A percentile compares a stretch with the other conserved stretches of the same genome.
These are phyloP conservation scores for Otus scops DNA, from an alignment of 2,797 vertebrate species.

Conservation along the genomic window DNA sequence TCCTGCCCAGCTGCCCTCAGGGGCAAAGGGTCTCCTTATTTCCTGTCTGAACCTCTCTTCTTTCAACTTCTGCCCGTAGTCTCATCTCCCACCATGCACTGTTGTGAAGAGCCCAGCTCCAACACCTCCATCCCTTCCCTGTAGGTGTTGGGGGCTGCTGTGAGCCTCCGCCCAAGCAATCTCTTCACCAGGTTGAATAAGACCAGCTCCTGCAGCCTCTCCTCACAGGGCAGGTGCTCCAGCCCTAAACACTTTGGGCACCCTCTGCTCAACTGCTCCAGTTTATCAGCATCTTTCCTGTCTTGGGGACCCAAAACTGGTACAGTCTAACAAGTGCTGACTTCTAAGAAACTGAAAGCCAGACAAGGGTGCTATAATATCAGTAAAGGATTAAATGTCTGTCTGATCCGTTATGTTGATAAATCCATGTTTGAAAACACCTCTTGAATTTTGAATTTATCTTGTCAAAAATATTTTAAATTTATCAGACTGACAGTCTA, in stretches of 20 bases:
- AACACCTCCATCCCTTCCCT: not conserved
- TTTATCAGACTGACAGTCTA: not conserved
- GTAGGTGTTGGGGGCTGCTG: not conserved
- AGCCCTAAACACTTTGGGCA: not conserved
- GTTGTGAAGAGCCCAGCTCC: not conserved
- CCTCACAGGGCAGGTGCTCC: not conserved
- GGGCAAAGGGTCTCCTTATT: not conserved
- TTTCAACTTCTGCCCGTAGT: not conserved
- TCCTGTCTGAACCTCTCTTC: not conserved
- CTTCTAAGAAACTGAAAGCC: not conserved
- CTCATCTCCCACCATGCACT: not conserved
- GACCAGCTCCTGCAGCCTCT: not conserved
- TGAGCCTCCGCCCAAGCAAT: not conserved
- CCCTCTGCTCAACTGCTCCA: not conserved
- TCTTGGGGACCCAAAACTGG: not conserved
- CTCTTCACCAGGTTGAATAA: not conserved
- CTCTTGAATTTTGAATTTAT: not conserved
- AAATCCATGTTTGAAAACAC: not conserved
- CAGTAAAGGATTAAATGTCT: not conserved
- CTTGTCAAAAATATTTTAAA: not conserved
- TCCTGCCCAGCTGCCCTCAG: not conserved
- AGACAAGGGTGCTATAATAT: not conserved
- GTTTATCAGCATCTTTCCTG: not conserved
- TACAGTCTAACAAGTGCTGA: rapidly evolving
- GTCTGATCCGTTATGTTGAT: not conserved